Conservation (phyloP, 2,113 vertebrate species). For the Lophius piscatorius region DNA sequence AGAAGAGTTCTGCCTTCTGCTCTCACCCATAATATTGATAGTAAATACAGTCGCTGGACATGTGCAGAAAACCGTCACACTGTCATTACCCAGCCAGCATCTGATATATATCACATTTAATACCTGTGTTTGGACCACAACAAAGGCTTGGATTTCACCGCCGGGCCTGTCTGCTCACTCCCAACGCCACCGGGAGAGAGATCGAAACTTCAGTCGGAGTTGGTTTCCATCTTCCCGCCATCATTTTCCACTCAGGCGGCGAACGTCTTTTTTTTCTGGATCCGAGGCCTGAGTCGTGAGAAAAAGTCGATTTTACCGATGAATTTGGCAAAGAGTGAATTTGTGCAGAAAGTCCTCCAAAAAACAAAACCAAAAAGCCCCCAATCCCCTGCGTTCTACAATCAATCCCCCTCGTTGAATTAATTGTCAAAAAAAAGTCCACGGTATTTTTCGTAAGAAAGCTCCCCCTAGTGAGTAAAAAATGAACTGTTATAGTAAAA, state of each 20-base stretch:
- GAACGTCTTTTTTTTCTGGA: background rate
- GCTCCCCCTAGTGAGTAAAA: too few relatives aligned
- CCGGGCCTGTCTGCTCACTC: constrained; percentile 64
- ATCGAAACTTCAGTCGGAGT: constrained; percentile 9
- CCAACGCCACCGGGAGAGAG: constrained; percentile 44
- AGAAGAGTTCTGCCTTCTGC: constrained; percentile 41
- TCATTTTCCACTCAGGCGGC: background rate
- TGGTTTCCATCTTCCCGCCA: background rate
- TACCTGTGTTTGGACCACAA: constrained; percentile 75
- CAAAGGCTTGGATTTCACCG: constrained; percentile 61
- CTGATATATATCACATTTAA: constrained; percentile 67
- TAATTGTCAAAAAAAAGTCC: too few relatives aligned
- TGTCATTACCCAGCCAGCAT: constrained; percentile 68
- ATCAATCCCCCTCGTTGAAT: too few relatives aligned
- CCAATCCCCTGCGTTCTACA: too few relatives aligned
- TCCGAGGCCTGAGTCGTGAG: background rate
- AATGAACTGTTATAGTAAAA: too few relatives aligned
- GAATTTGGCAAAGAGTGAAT: too few relatives aligned
- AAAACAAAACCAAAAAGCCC: too few relatives aligned
- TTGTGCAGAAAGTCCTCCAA: too few relatives aligned
- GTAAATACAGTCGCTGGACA: constrained; percentile 73
- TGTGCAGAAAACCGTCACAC: constrained; percentile 57
- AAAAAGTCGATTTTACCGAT: background rate
- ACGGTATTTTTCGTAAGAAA: too few relatives aligned
- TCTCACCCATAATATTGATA: constrained; percentile 82